These are phyloP conservation scores for Cryptosula pallasiana DNA, from an alignment of 2,888 invertebrate species.

Conservation along the genomic window DNA sequence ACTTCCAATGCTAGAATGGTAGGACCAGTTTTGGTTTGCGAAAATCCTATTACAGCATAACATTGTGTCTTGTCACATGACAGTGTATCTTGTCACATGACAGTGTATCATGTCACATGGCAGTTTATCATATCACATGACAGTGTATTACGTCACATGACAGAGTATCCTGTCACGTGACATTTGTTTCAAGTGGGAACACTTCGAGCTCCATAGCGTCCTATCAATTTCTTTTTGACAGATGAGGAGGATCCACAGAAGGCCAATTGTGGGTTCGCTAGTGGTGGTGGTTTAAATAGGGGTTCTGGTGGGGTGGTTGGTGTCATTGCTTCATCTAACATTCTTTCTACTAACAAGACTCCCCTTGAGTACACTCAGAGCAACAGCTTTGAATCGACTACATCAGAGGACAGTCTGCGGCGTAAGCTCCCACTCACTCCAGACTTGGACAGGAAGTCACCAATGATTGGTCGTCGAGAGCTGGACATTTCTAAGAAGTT, in stretches of 20 bases:
- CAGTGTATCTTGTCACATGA: too few species aligned
- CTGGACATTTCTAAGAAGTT: conserved; percentile 14
- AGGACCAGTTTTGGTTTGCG: too few species aligned
- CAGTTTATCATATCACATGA: too few species aligned
- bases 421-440: conserved; percentile 1
- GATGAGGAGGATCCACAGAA: not conserved
- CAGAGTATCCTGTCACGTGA: too few species aligned
- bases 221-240: not conserved
- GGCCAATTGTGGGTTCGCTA: too few species aligned
- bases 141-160: too few species aligned
- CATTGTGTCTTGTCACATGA: too few species aligned
- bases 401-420: not conserved
- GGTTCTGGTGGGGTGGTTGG: not conserved
- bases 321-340: not conserved
- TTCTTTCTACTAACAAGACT: not conserved
- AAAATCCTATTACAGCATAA: too few species aligned
- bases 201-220: too few species aligned
- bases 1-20: too few species aligned
- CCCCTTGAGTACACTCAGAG: not conserved
- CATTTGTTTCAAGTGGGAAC: too few species aligned
- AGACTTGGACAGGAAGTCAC: not conserved
- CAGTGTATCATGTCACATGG: too few species aligned
- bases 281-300: not conserved
- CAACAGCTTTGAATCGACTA: not conserved
- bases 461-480: conserved; percentile 18